These are phyloP conservation scores for Psilopogon haemacephalus DNA, from an alignment of 2,113 vertebrate genomes.

Conservation along the genomic window DNA sequence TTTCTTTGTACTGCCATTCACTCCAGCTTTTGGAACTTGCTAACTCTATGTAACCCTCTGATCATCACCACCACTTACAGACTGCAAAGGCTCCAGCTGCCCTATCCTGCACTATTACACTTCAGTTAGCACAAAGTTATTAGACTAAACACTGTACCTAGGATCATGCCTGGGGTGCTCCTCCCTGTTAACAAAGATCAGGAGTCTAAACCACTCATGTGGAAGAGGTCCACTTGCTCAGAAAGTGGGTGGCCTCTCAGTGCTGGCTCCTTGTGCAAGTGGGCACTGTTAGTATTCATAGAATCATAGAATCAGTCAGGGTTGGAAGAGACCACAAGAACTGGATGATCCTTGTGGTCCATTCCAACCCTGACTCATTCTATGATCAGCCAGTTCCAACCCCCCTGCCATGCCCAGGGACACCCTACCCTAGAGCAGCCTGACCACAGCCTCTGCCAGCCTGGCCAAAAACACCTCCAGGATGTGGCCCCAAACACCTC, in stretches of 20 bases:
- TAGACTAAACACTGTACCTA: neutral
- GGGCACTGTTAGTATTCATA: neutral
- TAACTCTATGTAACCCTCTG: neutral
- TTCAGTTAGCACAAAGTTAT: neutral
- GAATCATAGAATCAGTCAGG: too few species aligned
- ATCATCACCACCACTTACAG: neutral
- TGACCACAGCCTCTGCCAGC: too few species aligned
- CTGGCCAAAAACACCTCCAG: too few species aligned
- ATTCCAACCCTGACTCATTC: too few species aligned
- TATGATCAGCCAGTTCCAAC: too few species aligned
- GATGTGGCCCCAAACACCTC: too few species aligned
- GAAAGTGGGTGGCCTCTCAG: neutral
- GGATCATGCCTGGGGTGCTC: neutral
- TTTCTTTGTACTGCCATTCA: neutral
- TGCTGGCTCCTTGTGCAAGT: accelerated
- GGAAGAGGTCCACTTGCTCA: neutral
- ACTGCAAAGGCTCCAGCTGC: neutral
- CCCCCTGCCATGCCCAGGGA: too few species aligned
- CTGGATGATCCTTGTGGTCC: too few species aligned
- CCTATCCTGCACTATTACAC: neutral
- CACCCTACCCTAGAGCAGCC: too few species aligned
- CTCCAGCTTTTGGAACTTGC: neutral
- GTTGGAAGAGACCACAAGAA: too few species aligned
- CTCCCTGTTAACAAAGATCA: neutral
- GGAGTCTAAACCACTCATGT: neutral